Evolutionary conservation across 2,113 vertebrate genomes (phyloP).

Genomic region (Corythornis vintsioides): DNA sequence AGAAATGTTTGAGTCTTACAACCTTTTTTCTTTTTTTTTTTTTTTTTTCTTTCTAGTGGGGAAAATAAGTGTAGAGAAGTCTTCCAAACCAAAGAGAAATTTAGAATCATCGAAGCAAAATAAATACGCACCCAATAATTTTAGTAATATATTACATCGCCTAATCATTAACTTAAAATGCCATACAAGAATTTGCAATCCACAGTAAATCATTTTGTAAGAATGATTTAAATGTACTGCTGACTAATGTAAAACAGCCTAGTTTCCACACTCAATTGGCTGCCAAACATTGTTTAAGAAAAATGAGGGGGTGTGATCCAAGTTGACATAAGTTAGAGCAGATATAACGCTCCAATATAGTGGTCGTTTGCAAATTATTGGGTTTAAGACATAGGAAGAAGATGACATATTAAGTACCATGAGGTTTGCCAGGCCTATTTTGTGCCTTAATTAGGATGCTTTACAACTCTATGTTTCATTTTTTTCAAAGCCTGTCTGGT

Average conservation of each 20-base stretch:
- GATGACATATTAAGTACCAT: slow-evolving; percentile 37
- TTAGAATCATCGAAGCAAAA: slow-evolving; percentile 47
- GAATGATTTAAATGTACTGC: slow-evolving; percentile 76
- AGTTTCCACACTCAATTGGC: slow-evolving; percentile 67
- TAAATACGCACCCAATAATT: slow-evolving; percentile 68
- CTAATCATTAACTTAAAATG: slow-evolving; percentile 78
- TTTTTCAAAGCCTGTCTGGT: not conserved
- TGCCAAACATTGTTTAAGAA: slow-evolving; percentile 71
- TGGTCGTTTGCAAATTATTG: slow-evolving; percentile 63
- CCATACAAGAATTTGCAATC: slow-evolving; percentile 76
- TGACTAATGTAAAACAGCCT: slow-evolving; percentile 79
- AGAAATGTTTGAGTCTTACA: not conserved
- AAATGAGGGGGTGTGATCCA: slow-evolving; percentile 47
- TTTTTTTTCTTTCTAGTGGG: not conserved
- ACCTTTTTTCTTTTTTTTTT: not conserved
- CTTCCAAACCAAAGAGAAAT: slow-evolving; percentile 46
- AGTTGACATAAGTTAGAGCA: slow-evolving; percentile 76
- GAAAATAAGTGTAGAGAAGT: slow-evolving; percentile 20
- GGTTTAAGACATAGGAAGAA: slow-evolving; percentile 65
- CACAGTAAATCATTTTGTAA: slow-evolving; percentile 75
- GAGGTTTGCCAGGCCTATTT: slow-evolving; percentile 24
- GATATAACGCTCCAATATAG: slow-evolving; percentile 66
- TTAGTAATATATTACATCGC: slow-evolving; percentile 73
- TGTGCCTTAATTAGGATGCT: not conserved
- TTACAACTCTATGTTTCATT: not conserved